Conservation (phyloP, 2,888 invertebrate species). For the Elgonia sp. region DNA sequence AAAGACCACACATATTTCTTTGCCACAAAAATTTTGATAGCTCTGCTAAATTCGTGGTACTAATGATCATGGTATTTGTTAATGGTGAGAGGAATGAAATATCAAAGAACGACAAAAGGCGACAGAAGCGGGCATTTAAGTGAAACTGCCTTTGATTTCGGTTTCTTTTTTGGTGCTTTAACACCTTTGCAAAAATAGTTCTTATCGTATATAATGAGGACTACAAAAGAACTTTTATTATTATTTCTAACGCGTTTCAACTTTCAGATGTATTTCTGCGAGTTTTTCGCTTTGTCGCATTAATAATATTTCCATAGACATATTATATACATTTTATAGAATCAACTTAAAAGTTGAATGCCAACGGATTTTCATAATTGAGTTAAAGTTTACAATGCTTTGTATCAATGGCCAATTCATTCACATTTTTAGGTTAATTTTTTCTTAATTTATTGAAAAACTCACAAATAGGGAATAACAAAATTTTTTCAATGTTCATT, state of each 20-base stretch:
- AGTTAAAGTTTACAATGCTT: no score
- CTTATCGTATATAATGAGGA: constrained; percentile 48
- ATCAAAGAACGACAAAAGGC: constrained; percentile 66
- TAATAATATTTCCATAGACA: no score
- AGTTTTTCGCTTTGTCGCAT: constrained; percentile 19
- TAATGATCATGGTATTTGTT: constrained; percentile 64
- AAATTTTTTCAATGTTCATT: no score
- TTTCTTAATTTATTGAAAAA: background rate
- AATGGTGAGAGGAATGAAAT: constrained; percentile 49
- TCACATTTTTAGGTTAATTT: no score
- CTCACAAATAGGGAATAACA: no score
- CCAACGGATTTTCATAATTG: no score
- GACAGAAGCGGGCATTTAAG: constrained; percentile 57
- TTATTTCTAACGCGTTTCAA: no score
- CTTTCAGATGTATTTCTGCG: constrained; percentile 27
- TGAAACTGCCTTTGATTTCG: constrained; percentile 68
- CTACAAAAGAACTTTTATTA: constrained; percentile 51
- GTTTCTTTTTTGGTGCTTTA: constrained; percentile 52
- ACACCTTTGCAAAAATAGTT: constrained; percentile 60
- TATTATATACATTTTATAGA: no score
- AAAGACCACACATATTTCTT: constrained; percentile 2
- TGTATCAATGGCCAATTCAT: no score
- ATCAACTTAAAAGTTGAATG: no score
- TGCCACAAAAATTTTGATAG: constrained; percentile 32
- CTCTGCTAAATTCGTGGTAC: constrained; percentile 42